A percentile compares a stretch with the other conserved stretches of the same genome.
Evolutionary conservation across 30 jellyfish, hydroid and myxozoan genomes (phyloP).

Genomic region (Turritopsis dohrnii): DNA sequence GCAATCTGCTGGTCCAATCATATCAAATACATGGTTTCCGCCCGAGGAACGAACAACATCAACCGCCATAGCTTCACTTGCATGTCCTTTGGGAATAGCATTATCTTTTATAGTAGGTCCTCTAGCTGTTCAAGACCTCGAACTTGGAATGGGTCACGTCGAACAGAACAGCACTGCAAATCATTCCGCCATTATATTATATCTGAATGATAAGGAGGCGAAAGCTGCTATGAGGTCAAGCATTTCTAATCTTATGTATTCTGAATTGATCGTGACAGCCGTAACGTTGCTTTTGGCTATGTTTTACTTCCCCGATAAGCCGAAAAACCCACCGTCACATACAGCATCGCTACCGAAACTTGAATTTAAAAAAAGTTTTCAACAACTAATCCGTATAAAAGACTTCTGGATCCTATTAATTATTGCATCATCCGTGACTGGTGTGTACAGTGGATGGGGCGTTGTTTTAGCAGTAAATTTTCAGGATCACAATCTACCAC

Average conservation of each 20-base stretch:
- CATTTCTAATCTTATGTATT: background rate
- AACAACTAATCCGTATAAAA: background rate
- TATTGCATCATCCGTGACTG: slow-evolving; percentile 32
- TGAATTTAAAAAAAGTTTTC: slow-evolving; percentile 14
- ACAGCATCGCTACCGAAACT: slow-evolving; percentile 29
- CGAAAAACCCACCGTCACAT: slow-evolving; percentile 27
- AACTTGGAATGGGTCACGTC: background rate
- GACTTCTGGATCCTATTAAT: slow-evolving; percentile 25
- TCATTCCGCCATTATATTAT: background rate
- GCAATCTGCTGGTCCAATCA: slow-evolving; percentile 48
- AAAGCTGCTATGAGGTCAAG: background rate
- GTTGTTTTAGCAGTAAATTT: slow-evolving; percentile 30
- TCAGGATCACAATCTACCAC: slow-evolving; percentile 17
- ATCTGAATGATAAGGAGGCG: background rate
- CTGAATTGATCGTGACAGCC: slow-evolving; percentile 9
- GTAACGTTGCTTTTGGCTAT: background rate
- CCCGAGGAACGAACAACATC: slow-evolving; percentile 55
- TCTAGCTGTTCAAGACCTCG: slow-evolving; percentile 14
- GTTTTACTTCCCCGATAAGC: slow-evolving; percentile 35
- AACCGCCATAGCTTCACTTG: slow-evolving; percentile 40
- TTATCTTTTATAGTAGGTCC: slow-evolving; percentile 45
- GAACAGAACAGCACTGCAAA: background rate
- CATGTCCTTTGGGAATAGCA: slow-evolving; percentile 37
- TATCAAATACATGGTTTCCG: slow-evolving; percentile 46
- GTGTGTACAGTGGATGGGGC: slow-evolving; percentile 43